Evolutionary conservation across 2,797 vertebrate species (phyloP).

Genomic region (Nasua narica): DNA sequence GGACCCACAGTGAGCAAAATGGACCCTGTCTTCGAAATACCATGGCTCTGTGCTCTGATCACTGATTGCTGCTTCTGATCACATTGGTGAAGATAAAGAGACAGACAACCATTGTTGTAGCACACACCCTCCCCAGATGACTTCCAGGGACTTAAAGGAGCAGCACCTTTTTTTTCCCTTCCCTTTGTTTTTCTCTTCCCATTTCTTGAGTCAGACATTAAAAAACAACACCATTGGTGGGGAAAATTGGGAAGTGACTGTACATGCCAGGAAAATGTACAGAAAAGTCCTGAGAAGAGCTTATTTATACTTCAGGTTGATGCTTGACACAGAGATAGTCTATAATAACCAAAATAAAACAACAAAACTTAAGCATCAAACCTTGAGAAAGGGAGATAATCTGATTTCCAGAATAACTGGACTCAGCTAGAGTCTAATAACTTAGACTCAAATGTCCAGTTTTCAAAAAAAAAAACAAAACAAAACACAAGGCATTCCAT

Average conservation of each 20-base stretch:
- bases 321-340: neutral
- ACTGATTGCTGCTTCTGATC: neutral
- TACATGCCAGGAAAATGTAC: neutral
- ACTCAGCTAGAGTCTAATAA: no score
- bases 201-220: neutral
- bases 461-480: neutral
- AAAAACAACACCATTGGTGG: neutral
- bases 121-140: neutral
- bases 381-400: neutral
- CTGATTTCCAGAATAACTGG: neutral
- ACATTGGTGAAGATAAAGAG: neutral
- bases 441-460: neutral
- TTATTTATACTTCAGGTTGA: neutral
- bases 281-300: neutral
- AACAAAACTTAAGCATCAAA: neutral
- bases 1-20: neutral
- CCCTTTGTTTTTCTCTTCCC: neutral
- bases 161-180: neutral
- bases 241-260: neutral
- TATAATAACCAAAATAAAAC: neutral
- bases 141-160: neutral
- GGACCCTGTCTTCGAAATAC: neutral
- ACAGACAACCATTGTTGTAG: neutral
- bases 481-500: neutral
- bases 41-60: neutral